phyloP scores from a whole-genome alignment of 2,113 vertebrate species.

The rat (Rattus norvegicus) region GRCr8 NC_086027.1:6435501-6436000 shows the following conservation, averaged over 20 bases:
- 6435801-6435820: background rate
- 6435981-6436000: background rate
- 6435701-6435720: background rate
- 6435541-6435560: background rate
- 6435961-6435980: background rate
- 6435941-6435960: background rate
- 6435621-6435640: background rate
- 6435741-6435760: background rate
- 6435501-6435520: background rate
- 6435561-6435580: background rate
- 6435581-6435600: background rate
- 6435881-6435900: background rate
- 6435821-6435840: background rate
- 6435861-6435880: background rate
- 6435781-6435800: background rate
- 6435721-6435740: background rate
- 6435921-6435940: background rate
- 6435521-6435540: too few relatives aligned
- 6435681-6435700: background rate
- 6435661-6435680: background rate
- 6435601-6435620: background rate
- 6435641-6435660: background rate
- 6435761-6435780: background rate
- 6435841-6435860: background rate
- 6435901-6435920: background rate